Base-by-base conservation (phyloP, 2,888 invertebrate species). In the Hyles lineata region DNA sequence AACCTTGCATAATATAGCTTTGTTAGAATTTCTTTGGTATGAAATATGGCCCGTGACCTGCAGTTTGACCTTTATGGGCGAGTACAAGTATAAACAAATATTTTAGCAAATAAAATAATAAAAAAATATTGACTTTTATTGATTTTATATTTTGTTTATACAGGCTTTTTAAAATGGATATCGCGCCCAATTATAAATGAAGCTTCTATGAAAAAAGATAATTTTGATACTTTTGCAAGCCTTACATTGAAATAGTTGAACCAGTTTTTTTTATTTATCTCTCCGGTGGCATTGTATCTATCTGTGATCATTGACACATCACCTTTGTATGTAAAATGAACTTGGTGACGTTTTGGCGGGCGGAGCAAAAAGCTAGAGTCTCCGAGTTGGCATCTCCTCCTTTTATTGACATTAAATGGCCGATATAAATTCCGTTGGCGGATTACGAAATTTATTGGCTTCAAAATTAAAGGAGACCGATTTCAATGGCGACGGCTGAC, bases 381-480 rank as follows among this genome's bases (percentile, higher is more conserved):
- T 81, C 72, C 77, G 80, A 83, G 78, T 73, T 82, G 83, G 83
- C 83, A 81, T 83, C 83, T 79, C 81, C 82, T 85, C 86, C 86
- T 83, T 85, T 90, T 90, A 92, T 92, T 92, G 93, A 91, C 93
- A 87, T 92, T 93, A 92, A 93, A 93, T 92, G 89, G 92, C 82
- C 90, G 92, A 93, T 92, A 93, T 93, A 93, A 92, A 93, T 92
- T 92, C 92, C 86, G 85, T 86, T 92, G 93, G 93, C 92, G 91
- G 92, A 93, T 94, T 93, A 92, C 92, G 85, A 92, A 92, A 93
- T 94, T 93, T 93, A 94, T 93, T 92, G 90, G 90, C 87, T 89
- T 94, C 90, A 91, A 93, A 94, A 93, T 93, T 93, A 93, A 94
- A 93, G 85, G 92, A 90, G 91, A 89, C 93, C 93, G 93, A 92